Evolutionary conservation across 2,113 vertebrate genomes (phyloP).

Genomic region (Gallinago undulata): DNA sequence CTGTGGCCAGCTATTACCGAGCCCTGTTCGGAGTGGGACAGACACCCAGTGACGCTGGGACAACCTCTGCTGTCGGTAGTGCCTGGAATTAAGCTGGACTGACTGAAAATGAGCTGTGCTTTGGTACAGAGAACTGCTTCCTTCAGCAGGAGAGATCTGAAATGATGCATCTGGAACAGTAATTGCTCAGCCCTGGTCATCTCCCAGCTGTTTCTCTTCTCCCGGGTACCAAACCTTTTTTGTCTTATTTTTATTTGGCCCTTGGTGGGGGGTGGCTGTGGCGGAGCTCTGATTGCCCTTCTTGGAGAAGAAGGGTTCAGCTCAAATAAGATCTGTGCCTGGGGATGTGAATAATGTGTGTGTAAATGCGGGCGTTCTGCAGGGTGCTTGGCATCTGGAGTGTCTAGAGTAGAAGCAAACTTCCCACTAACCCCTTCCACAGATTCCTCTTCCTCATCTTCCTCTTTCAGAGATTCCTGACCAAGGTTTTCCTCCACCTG

Average conservation of each 20-base stretch:
- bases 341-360: neutral
- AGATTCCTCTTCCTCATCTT: neutral
- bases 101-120: neutral
- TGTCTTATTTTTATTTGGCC: neutral
- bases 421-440: neutral
- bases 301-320: neutral
- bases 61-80: fast-evolving
- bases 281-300: neutral
- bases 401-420: neutral
- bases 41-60: fast-evolving
- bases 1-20: neutral
- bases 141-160: neutral
- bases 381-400: neutral
- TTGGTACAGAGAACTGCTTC: neutral
- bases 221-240: neutral
- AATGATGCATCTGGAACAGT: neutral
- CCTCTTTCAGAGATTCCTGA: neutral
- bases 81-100: neutral
- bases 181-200: neutral
- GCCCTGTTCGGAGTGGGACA: no score
- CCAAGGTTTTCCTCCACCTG: neutral
- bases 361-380: neutral
- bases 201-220: conserved; percentile 12
- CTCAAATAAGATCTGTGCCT: neutral
- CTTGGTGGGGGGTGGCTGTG: neutral